Base-by-base conservation (phyloP, 1,140 invertebrate genomes). In the Oreohelix idahoensis region DNA sequence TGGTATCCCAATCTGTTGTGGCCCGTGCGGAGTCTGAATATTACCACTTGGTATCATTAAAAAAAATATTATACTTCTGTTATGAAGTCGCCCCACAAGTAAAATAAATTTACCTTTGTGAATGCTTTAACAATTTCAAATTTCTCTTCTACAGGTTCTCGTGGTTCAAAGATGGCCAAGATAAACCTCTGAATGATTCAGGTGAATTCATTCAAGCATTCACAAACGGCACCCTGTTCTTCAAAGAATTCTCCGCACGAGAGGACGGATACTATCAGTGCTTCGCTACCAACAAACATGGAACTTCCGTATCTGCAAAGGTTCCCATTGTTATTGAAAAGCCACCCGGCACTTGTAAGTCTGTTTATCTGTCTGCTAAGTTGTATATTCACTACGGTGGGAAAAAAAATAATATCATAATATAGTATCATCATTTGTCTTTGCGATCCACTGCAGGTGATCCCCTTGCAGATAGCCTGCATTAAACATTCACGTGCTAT, bases 231-330 rank as follows among this genome's bases (percentile, higher is more conserved):
- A 63, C 53, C 1, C 58, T 79, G 11, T 26, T 39, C 35, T 66
- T 79, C 35, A 13, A 1, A 38, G 17, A 53, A 1, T 79, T 39
- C 58, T 5, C 10, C 15, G 20, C 11, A 4, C 10, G 58, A 32
- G 77, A 79, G 35, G 23, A 38, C 23, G 77, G 77, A 1, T 0
- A 38, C 1, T 79, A 38, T 32, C 77, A 79, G n/a, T 79, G 77
- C n/a, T 10, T 1, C 0, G 77, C 77, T n/a, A 69, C 5, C 2
- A 79, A 79, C 36, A n/a, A 26, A 26, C 26, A 63, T 53, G 77
- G 77, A 20, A 66, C 58, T 17, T 63, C 51, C 58, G 77, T 79
- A 13, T 79, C 77, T 69, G 53, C 39, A 8, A 79, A 79, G 58
- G n/a, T 79, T 36, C 77, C 51, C 11, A 63, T 79, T 39, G 10